phyloP scores from a whole-genome alignment of 2,888 invertebrate species.

The Erannis defoliaria region DNA sequence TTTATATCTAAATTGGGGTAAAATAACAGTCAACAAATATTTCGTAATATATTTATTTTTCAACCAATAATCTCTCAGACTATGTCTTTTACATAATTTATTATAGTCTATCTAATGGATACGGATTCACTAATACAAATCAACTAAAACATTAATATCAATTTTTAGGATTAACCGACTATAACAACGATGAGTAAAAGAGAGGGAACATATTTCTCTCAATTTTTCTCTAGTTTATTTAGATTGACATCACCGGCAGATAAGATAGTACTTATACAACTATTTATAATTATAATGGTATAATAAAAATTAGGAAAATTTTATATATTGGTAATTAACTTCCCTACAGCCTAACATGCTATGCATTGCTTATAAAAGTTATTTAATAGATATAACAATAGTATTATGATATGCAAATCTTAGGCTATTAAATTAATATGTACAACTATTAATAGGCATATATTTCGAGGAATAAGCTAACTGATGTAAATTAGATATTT shows the following conservation, averaged over 20 bases:
- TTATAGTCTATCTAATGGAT: slow-evolving; percentile 60
- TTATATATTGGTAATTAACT: slow-evolving; percentile 17
- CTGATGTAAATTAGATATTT: background rate
- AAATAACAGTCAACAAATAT: slow-evolving; percentile 27
- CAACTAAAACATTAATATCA: background rate
- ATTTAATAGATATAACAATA: slow-evolving; percentile 17
- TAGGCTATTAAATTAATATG: slow-evolving; percentile 13
- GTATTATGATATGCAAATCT: slow-evolving; percentile 37
- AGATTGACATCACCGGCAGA: background rate
- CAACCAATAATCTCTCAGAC: slow-evolving; percentile 69
- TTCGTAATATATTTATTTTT: slow-evolving; percentile 57
- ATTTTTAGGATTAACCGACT: background rate
- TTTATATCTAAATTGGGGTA: slow-evolving; percentile 2
- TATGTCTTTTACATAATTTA: slow-evolving; percentile 62
- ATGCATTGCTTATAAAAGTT: slow-evolving; percentile 36
- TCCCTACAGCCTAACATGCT: slow-evolving; percentile 42
- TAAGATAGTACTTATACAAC: background rate
- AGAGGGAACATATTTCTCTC: background rate
- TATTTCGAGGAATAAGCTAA: background rate
- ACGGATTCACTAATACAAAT: slow-evolving; percentile 57
- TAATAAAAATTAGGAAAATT: background rate
- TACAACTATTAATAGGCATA: slow-evolving; percentile 7
- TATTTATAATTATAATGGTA: background rate
- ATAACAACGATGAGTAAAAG: background rate
- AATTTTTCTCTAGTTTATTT: background rate